Evolutionary conservation across 2,888 invertebrate genomes (phyloP).

Genomic region (Sarcophaga carnaria): DNA sequence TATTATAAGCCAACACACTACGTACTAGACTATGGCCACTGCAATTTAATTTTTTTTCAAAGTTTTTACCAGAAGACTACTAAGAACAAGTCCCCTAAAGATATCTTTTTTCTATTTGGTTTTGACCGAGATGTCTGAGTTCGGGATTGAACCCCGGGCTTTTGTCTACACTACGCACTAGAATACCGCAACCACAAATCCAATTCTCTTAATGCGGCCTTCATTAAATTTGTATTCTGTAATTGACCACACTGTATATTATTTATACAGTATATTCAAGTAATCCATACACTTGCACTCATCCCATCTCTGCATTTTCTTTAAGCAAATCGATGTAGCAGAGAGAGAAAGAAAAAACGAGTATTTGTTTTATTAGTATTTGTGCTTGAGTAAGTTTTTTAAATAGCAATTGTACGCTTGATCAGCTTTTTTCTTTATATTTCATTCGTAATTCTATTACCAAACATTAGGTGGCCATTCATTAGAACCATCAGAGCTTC

Average conservation of each 20-base stretch:
- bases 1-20: no score
- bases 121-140: no score
- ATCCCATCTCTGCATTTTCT: background rate
- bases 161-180: no score
- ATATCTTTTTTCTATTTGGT: no score
- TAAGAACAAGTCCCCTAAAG: no score
- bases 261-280: background rate
- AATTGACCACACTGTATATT: background rate
- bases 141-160: no score
- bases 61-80: no score
- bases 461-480: conserved; percentile 19
- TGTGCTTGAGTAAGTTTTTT: conserved; percentile 53
- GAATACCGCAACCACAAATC: background rate
- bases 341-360: background rate
- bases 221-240: background rate
- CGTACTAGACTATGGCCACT: no score
- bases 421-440: conserved; percentile 27
- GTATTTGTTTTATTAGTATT: conserved; percentile 49
- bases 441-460: background rate
- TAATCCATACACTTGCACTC: background rate
- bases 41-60: no score
- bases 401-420: conserved; percentile 60
- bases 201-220: background rate
- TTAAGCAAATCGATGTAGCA: background rate
- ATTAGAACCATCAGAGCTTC: background rate